A percentile compares a stretch with the other conserved stretches of the same genome.
These are phyloP conservation scores for Crotalus horridus DNA, from an alignment of 2,113 vertebrate genomes.

Conservation along the genomic window DNA sequence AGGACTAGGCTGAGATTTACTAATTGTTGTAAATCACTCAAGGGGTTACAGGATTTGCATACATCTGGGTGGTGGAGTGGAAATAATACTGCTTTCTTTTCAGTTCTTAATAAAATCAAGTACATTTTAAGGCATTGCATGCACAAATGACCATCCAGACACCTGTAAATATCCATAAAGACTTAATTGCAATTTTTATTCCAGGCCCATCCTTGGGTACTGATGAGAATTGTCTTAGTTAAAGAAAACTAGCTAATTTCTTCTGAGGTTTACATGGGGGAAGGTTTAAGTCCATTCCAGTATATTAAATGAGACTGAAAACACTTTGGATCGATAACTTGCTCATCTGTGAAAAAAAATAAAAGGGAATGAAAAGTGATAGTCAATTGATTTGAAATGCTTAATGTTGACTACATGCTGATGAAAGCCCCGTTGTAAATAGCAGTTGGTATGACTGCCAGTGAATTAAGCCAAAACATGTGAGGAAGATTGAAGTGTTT, in stretches of 20 bases:
- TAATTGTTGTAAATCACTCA: neutral
- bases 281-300: slow-evolving; percentile 60
- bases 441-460: slow-evolving; percentile 57
- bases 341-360: slow-evolving; percentile 63
- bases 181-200: neutral
- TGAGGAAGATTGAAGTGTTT: slow-evolving; percentile 58
- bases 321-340: slow-evolving; percentile 64
- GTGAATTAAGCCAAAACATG: slow-evolving; percentile 54
- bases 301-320: slow-evolving; percentile 66
- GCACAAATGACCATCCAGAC: neutral
- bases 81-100: neutral
- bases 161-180: neutral
- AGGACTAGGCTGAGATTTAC: neutral
- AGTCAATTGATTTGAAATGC: slow-evolving; percentile 67
- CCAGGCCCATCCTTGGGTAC: neutral
- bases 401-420: slow-evolving; percentile 53
- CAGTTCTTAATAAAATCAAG: neutral
- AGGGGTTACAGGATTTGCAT: neutral
- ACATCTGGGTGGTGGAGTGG: neutral
- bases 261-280: slow-evolving; percentile 53
- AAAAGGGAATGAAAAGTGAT: slow-evolving; percentile 64
- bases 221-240: slow-evolving; percentile 45
- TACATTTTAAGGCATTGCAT: neutral
- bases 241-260: slow-evolving; percentile 39
- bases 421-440: slow-evolving; percentile 62